Conservation (phyloP, 2,888 invertebrate genomes). For the Drosophila algonquin region DNA sequence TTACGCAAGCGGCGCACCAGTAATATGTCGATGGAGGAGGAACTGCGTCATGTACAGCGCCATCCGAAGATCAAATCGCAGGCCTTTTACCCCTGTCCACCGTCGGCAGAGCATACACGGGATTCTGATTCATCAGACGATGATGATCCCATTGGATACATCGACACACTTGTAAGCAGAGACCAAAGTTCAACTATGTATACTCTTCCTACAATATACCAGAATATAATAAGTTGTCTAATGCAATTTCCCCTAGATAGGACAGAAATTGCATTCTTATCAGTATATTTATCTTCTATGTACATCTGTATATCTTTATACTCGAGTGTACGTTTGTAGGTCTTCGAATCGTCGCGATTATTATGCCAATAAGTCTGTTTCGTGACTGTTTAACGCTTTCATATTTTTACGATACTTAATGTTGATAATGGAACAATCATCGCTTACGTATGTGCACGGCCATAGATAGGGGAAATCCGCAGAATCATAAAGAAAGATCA, state of each 20-base stretch:
- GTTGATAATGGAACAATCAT: constrained; percentile 16
- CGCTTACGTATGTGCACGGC: background rate
- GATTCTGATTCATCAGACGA: constrained; percentile 83
- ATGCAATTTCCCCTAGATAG: background rate
- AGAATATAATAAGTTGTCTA: background rate
- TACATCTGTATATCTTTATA: background rate
- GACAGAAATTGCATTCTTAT: background rate
- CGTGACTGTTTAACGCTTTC: constrained; percentile 3
- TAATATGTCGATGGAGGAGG: constrained; percentile 82
- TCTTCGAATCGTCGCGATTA: constrained; percentile 14
- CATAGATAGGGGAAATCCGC: background rate
- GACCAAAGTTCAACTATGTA: no score
- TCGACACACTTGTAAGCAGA: constrained; percentile 83
- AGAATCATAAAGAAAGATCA: background rate
- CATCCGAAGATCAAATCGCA: constrained; percentile 81
- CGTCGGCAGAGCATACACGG: constrained; percentile 80
- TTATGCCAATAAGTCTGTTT: constrained; percentile 44
- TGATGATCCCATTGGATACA: constrained; percentile 83
- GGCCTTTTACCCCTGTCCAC: constrained; percentile 84
- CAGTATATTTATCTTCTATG: background rate
- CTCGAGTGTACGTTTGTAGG: background rate
- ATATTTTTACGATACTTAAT: constrained; percentile 18
- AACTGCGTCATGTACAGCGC: constrained; percentile 78
- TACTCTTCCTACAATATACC: constrained; percentile 1
- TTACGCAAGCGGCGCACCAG: constrained; percentile 82